Percentiles rank a stretch among this genome's conserved stretches.
These are phyloP conservation scores for Caenorhabditis sp. DNA, from an alignment of 2,888 invertebrate genomes.

Conservation along the genomic window DNA sequence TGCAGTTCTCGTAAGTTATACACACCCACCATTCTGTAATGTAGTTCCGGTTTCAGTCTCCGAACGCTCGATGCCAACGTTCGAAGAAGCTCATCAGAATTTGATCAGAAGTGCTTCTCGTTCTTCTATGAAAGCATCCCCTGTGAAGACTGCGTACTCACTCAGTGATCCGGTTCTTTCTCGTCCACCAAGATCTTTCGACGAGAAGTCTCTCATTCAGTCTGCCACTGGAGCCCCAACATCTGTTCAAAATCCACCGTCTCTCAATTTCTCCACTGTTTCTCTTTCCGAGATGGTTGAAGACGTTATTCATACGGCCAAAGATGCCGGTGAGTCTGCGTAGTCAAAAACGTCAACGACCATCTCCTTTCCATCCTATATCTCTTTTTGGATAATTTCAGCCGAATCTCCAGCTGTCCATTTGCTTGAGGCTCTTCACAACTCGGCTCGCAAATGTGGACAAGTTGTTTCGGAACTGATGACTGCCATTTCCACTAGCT, in stretches of 20 bases:
- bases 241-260: not conserved
- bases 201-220: not conserved
- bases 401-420: conserved; percentile 7
- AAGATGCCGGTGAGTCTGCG: conserved; percentile 28
- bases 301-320: conserved; percentile 48
- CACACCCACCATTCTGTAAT: not conserved
- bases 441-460: conserved; percentile 45
- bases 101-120: not conserved
- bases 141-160: conserved; percentile 33
- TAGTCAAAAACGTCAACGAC: not conserved
- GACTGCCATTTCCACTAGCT: conserved; percentile 39
- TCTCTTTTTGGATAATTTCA: conserved; percentile 8
- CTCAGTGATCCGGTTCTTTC: not conserved
- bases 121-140: not conserved
- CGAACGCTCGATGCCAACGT: conserved; percentile 20
- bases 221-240: not conserved
- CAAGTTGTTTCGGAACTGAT: conserved; percentile 41
- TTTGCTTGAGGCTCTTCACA: conserved; percentile 35
- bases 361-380: not conserved
- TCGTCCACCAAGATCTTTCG: conserved; percentile 15
- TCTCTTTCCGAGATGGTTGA: conserved; percentile 33
- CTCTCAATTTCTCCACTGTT: conserved; percentile 33
- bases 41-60: conserved; percentile 35
- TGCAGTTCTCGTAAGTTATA: not conserved
- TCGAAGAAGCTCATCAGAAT: conserved; percentile 8